Evolutionary conservation across 2,113 vertebrate genomes (phyloP).

Genomic region (Centropus unirufus): DNA sequence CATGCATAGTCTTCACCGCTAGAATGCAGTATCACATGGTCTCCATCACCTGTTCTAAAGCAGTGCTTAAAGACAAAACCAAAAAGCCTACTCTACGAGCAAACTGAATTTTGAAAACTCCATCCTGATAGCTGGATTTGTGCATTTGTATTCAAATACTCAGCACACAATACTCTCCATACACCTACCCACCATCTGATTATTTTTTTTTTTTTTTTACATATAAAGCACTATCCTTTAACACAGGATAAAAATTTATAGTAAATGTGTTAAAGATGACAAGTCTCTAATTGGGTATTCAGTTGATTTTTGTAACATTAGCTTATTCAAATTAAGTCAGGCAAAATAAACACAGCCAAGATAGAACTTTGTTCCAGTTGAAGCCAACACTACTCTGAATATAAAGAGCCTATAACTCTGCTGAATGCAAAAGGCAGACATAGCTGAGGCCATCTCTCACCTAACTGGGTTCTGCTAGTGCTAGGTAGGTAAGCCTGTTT

Average conservation of each 20-base stretch:
- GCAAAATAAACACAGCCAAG: not conserved
- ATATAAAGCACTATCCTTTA: not conserved
- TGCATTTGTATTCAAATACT: not conserved
- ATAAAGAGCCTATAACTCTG: not conserved
- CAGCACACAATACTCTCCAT: not conserved
- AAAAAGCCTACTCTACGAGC: not conserved
- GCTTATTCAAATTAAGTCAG: not conserved
- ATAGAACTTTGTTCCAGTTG: not conserved
- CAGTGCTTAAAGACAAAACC: not conserved
- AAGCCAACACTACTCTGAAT: not conserved
- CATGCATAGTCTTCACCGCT: not conserved
- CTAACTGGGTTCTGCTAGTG: not conserved
- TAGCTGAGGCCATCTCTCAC: not conserved
- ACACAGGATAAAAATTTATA: not conserved
- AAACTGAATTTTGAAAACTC: not conserved
- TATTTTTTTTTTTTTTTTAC: not conserved
- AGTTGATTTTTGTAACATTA: not conserved
- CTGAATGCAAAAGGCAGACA: not conserved
- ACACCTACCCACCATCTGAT: not conserved
- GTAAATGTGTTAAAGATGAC: not conserved
- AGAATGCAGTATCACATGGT: not conserved
- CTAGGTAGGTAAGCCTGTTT: not conserved
- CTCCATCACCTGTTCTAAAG: not conserved
- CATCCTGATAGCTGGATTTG: not conserved
- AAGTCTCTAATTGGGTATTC: not conserved